Percentiles rank a stretch among this genome's conserved stretches.
Evolutionary conservation across 30 jellyfish, hydroid and myxozoan genomes (phyloP).

Genomic region (Hydractinia echinata): DNA sequence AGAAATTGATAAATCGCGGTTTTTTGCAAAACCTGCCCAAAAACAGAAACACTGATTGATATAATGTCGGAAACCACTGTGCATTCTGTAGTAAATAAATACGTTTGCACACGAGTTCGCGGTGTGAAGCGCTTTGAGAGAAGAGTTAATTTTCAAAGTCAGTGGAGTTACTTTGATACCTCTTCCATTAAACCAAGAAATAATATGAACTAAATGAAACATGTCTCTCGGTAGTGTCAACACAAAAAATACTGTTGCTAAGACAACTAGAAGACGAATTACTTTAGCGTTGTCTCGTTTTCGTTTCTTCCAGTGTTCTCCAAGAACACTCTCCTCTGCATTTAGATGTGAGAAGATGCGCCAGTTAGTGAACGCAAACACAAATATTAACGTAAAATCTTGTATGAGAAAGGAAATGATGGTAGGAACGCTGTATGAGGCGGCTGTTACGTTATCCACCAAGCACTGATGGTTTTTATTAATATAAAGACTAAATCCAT

Average conservation of each 20-base stretch:
- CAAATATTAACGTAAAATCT: conserved; percentile 51
- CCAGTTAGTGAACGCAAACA: conserved; percentile 53
- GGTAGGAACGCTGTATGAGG: conserved; percentile 50
- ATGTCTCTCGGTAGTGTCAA: conserved; percentile 84
- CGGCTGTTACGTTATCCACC: conserved; percentile 18
- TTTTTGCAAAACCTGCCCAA: not conserved
- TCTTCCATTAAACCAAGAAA: conserved; percentile 63
- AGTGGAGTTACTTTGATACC: conserved; percentile 42
- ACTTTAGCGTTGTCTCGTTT: conserved; percentile 44
- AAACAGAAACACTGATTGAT: not conserved
- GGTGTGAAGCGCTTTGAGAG: conserved; percentile 66
- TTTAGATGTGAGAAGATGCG: conserved; percentile 39
- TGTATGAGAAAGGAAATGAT: conserved; percentile 46
- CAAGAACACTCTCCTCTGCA: conserved; percentile 30
- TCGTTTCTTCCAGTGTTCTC: conserved; percentile 38
- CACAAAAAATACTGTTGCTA: conserved; percentile 64
- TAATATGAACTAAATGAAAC: conserved; percentile 41
- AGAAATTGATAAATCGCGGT: too few species aligned
- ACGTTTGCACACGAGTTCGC: conserved; percentile 90
- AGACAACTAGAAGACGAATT: conserved; percentile 56
- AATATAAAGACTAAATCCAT: conserved; percentile 24
- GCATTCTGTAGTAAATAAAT: conserved; percentile 80
- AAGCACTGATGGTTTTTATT: conserved; percentile 27
- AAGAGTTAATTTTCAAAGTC: conserved; percentile 40
- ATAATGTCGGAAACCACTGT: conserved; percentile 30